phyloP scores from a whole-genome alignment of 2,888 invertebrate genomes.

The Lacanobia oleracea region DNA sequence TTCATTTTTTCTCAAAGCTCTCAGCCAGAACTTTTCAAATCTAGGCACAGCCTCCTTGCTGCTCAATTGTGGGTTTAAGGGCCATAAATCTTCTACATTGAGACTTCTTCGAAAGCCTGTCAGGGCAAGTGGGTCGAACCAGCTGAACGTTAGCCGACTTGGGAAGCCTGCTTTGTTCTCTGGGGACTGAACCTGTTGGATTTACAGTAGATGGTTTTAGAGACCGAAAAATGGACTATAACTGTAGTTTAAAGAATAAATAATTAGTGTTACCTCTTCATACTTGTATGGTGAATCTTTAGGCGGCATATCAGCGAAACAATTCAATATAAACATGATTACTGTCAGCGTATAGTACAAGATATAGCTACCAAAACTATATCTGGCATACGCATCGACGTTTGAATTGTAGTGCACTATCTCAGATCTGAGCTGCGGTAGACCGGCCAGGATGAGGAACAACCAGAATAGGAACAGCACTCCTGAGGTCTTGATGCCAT shows the following conservation, averaged over 20 bases:
- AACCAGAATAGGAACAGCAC: conserved; percentile 97
- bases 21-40: conserved; percentile 96
- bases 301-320: conserved; percentile 94
- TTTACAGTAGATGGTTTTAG: background rate
- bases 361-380: conserved; percentile 93
- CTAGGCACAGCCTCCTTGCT: conserved; percentile 94
- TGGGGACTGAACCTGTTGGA: conserved; percentile 94
- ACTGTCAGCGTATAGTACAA: conserved; percentile 93
- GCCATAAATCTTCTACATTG: conserved; percentile 96
- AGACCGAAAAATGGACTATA: background rate
- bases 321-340: conserved; percentile 93
- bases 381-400: conserved; percentile 89
- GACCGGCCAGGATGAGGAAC: conserved; percentile 92
- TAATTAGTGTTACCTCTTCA: conserved; percentile 89
- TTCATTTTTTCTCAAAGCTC: conserved; percentile 91
- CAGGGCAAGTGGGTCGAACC: conserved; percentile 96
- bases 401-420: conserved; percentile 77
- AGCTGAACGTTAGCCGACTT: conserved; percentile 95
- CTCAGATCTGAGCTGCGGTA: conserved; percentile 93
- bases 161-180: conserved; percentile 96
- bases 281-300: conserved; percentile 92
- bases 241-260: background rate
- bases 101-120: conserved; percentile 95
- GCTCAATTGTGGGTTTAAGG: conserved; percentile 95
- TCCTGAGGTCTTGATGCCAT: conserved; percentile 97